These are phyloP conservation scores for Gouania willdenowi DNA, from an alignment of 2,797 vertebrate genomes.

Conservation along the genomic window DNA sequence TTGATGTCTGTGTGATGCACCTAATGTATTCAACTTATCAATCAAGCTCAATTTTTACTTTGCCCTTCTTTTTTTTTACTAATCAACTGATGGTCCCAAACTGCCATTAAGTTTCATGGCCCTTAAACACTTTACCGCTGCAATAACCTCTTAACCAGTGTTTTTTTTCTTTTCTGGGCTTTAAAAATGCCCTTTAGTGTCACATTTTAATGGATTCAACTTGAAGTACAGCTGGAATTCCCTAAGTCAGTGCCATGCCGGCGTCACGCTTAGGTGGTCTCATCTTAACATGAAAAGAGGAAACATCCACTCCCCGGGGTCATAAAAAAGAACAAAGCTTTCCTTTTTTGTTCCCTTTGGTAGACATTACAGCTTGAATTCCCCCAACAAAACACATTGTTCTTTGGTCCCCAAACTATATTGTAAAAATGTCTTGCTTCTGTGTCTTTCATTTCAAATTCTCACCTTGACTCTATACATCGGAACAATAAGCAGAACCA, in stretches of 20 bases:
- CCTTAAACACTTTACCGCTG: too few relatives aligned
- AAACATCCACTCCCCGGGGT: slow-evolving; percentile 45
- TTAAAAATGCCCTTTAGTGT: slow-evolving; percentile 30
- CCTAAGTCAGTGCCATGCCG: slow-evolving; percentile 24
- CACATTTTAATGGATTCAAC: slow-evolving; percentile 44
- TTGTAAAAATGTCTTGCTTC: too few relatives aligned
- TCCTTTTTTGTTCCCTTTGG: slow-evolving; percentile 32
- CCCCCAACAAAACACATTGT: slow-evolving; percentile 25
- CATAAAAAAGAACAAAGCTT: slow-evolving; percentile 18
- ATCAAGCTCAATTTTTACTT: too few relatives aligned
- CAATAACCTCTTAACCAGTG: slow-evolving; percentile 33
- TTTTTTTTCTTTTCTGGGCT: slow-evolving; percentile 14
- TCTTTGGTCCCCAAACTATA: slow-evolving; percentile 32
- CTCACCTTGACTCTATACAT: too few relatives aligned
- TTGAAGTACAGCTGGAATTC: slow-evolving; percentile 31
- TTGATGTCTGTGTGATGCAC: too few relatives aligned
- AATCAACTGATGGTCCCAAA: too few relatives aligned
- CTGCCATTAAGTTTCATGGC: too few relatives aligned
- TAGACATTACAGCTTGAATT: slow-evolving; percentile 12
- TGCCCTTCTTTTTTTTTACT: too few relatives aligned
- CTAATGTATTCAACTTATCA: too few relatives aligned
- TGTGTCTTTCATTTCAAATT: too few relatives aligned
- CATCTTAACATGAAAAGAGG: slow-evolving; percentile 28
- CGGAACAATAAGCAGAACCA: too few relatives aligned
- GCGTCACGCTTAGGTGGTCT: slow-evolving; percentile 49